These are phyloP conservation scores for Harpalus rufipes DNA, from an alignment of 2,888 invertebrate species.

Conservation along the genomic window DNA sequence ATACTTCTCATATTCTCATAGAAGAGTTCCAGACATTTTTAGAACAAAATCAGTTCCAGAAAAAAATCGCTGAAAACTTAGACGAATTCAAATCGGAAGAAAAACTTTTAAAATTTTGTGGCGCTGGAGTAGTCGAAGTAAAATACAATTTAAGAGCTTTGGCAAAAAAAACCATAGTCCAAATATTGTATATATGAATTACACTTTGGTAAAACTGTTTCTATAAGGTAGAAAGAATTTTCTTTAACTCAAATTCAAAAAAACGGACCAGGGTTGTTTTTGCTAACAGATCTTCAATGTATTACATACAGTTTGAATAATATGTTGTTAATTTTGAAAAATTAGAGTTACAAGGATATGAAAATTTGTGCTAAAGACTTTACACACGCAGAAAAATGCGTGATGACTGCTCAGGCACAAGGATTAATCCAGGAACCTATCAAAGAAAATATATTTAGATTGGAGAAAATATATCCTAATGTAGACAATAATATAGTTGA, in stretches of 20 bases:
- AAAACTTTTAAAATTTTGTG: slow-evolving; percentile 3
- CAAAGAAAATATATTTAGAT: slow-evolving; percentile 3
- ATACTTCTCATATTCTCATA: slow-evolving; percentile 17
- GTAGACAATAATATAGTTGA: slow-evolving; percentile 15
- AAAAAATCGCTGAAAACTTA: slow-evolving; percentile 43
- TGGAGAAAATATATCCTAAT: slow-evolving; percentile 29
- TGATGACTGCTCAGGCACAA: slow-evolving; percentile 22
- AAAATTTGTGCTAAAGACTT: background rate
- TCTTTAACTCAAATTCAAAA: no score
- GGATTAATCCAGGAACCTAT: background rate
- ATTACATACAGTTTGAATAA: background rate
- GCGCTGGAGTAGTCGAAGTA: slow-evolving; percentile 1
- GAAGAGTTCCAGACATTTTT: slow-evolving; percentile 35
- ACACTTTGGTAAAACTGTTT: no score
- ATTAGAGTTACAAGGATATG: slow-evolving; percentile 45
- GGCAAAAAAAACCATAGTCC: no score
- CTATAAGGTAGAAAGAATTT: no score
- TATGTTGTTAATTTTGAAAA: background rate
- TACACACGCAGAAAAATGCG: slow-evolving; percentile 13
- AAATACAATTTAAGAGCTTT: background rate
- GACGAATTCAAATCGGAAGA: slow-evolving; percentile 14
- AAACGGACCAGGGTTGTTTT: no score
- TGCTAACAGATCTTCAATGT: no score
- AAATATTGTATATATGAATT: no score
- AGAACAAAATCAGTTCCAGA: background rate